phyloP scores from a whole-genome alignment of 2,797 vertebrate genomes.

The Lithobates sylvaticus region DNA sequence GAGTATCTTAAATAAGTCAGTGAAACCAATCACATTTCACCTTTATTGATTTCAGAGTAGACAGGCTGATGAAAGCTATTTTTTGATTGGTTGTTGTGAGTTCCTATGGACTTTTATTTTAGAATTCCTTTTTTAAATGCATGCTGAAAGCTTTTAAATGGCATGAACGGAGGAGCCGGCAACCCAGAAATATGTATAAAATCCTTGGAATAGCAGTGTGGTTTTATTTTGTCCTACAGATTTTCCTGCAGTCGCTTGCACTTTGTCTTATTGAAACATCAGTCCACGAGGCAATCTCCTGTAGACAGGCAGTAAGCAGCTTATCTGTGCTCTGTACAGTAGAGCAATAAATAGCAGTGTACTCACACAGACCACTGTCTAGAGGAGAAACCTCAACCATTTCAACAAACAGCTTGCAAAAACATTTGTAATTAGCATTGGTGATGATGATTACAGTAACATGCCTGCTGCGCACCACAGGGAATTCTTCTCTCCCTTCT shows the following conservation, averaged over 20 bases:
- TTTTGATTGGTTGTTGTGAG: too few species aligned
- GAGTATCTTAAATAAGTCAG: background rate
- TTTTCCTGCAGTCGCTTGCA: background rate
- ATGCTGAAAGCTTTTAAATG: too few species aligned
- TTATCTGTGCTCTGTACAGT: conserved; percentile 26
- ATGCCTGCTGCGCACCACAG: conserved; percentile 34
- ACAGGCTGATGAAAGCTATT: too few species aligned
- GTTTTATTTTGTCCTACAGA: background rate
- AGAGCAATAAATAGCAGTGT: conserved; percentile 37
- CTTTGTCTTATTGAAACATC: conserved; percentile 3
- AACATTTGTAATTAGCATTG: conserved; percentile 54
- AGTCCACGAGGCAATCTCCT: background rate
- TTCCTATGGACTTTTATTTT: too few species aligned
- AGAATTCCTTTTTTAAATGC: too few species aligned
- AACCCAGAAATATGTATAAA: background rate
- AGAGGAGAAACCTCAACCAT: conserved; percentile 35
- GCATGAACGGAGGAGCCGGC: background rate
- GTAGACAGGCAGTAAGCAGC: conserved; percentile 8
- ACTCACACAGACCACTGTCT: conserved; percentile 36
- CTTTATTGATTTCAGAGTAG: too few species aligned
- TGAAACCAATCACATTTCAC: too few species aligned
- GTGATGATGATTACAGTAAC: conserved; percentile 54
- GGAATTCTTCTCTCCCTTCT: conserved; percentile 45
- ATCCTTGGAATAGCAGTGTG: background rate
- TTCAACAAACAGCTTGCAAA: conserved; percentile 49